Conservation (phyloP, 1,140 invertebrate species). For the Pseudachorutes palmiensis region DNA sequence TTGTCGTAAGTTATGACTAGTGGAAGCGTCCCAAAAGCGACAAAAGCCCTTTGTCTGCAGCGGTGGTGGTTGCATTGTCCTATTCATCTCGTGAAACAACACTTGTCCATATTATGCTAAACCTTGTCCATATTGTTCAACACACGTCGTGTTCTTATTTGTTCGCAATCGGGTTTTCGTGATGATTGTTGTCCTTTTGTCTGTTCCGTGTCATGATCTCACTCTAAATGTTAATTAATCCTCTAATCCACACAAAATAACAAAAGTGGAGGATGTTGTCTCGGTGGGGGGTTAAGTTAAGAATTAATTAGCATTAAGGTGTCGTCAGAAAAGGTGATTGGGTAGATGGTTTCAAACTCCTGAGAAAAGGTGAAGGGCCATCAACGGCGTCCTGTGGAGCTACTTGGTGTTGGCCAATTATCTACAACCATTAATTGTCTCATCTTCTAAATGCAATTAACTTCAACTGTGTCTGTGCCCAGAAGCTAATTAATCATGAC, state of each 20-base stretch:
- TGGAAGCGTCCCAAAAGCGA: neutral
- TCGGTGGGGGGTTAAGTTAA: neutral
- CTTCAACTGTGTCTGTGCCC: no score
- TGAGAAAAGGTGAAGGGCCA: no score
- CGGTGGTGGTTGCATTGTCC: neutral
- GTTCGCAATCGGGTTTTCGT: no score
- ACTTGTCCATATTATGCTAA: neutral
- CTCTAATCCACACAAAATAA: constrained; percentile 4
- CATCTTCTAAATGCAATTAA: no score
- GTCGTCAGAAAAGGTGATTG: no score
- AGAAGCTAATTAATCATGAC: no score
- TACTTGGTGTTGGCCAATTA: no score
- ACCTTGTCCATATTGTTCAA: neutral
- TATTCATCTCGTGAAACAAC: neutral
- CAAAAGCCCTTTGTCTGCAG: neutral
- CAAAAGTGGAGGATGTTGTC: no score
- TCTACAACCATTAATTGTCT: no score
- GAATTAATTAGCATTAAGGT: neutral
- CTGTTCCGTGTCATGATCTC: neutral
- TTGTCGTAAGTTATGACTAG: constrained; percentile 46
- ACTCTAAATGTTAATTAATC: constrained; percentile 7
- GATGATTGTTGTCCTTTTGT: neutral
- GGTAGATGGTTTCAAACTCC: no score
- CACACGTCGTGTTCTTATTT: no score
- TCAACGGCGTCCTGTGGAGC: no score